Conservation (phyloP, 2,888 invertebrate species). For the Cephus runcator region DNA sequence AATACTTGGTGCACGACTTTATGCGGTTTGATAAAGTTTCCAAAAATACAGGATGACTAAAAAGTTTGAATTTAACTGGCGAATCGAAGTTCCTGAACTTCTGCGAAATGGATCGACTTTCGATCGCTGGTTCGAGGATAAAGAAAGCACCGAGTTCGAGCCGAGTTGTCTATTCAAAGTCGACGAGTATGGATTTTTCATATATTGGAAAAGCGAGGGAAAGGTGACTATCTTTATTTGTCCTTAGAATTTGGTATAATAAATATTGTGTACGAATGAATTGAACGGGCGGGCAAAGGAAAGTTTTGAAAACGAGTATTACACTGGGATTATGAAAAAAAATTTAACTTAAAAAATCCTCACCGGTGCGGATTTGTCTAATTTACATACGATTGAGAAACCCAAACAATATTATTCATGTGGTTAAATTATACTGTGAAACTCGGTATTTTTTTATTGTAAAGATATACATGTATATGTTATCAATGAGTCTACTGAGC, state of each 20-base stretch:
- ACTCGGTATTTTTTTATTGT: background rate
- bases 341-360: background rate
- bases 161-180: conserved; percentile 71
- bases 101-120: conserved; percentile 71
- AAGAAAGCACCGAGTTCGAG: conserved; percentile 69
- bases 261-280: background rate
- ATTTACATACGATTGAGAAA: background rate
- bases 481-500: no score
- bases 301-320: background rate
- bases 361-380: background rate
- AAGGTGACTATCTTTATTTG: conserved; percentile 56
- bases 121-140: conserved; percentile 77
- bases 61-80: conserved; percentile 77
- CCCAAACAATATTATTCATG: conserved; percentile 1
- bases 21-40: background rate
- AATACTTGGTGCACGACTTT: background rate
- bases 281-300: background rate
- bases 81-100: conserved; percentile 70
- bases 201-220: conserved; percentile 75
- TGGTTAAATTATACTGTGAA: background rate
- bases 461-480: no score
- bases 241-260: background rate
- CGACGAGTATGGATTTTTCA: conserved; percentile 74
- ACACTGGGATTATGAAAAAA: background rate
- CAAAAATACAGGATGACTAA: conserved; percentile 69